A percentile compares a stretch with the other conserved stretches of the same genome.
Conservation (phyloP, 2,888 invertebrate genomes). For the Leucoma salicis region DNA sequence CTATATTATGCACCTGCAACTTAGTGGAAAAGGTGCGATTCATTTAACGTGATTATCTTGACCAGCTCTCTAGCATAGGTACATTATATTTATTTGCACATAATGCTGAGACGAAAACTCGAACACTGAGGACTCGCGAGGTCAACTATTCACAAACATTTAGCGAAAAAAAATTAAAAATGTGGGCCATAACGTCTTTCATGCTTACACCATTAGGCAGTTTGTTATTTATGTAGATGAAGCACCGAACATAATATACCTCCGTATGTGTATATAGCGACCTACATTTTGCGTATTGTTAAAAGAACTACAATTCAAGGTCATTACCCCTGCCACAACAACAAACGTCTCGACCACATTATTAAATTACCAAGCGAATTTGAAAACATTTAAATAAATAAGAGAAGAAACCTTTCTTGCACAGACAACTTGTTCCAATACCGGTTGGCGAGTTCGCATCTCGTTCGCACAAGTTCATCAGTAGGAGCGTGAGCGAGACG, state of each 20-base stretch:
- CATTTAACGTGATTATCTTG: too few relatives aligned
- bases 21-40: too few relatives aligned
- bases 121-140: too few relatives aligned
- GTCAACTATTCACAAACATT: slow-evolving; percentile 7
- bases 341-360: slow-evolving; percentile 56
- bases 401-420: slow-evolving; percentile 72
- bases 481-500: slow-evolving; percentile 51
- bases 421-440: slow-evolving; percentile 68
- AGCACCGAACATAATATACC: slow-evolving; percentile 12
- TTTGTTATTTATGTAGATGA: slow-evolving; percentile 27
- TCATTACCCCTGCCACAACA: slow-evolving; percentile 65
- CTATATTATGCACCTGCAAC: too few relatives aligned
- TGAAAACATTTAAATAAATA: slow-evolving; percentile 74
- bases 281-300: slow-evolving; percentile 51
- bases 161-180: too few relatives aligned
- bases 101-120: too few relatives aligned
- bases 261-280: slow-evolving; percentile 29
- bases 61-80: too few relatives aligned
- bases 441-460: slow-evolving; percentile 51
- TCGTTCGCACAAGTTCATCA: slow-evolving; percentile 43
- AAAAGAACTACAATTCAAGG: slow-evolving; percentile 59
- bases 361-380: slow-evolving; percentile 69
- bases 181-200: slow-evolving; percentile 7
- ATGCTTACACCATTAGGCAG: slow-evolving; percentile 8
- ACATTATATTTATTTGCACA: too few relatives aligned